Percentiles rank a stretch among this genome's conserved stretches.
Conservation (phyloP, 2,888 invertebrate genomes). For the Drosophila longiperda region DNA sequence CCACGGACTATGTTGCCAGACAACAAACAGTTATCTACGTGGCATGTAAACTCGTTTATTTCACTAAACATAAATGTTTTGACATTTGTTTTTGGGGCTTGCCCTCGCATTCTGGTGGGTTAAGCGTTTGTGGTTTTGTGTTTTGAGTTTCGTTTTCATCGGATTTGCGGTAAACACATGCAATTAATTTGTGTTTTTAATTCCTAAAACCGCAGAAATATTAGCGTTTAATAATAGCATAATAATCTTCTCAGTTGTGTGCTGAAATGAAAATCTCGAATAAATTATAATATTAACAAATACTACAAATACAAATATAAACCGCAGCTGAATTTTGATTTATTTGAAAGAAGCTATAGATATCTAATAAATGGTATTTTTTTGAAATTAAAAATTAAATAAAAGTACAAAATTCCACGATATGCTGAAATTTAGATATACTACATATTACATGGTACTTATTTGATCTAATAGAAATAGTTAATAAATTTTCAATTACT, state of each 20-base stretch:
- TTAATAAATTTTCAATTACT: background rate
- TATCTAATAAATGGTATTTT: background rate
- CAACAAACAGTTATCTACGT: conserved; percentile 27
- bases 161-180: conserved; percentile 69
- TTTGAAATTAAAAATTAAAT: background rate
- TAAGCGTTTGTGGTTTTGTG: conserved; percentile 31
- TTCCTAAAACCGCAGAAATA: background rate
- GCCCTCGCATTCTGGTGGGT: conserved; percentile 16
- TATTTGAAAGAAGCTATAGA: background rate
- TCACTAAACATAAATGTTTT: conserved; percentile 40
- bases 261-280: background rate
- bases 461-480: background rate
- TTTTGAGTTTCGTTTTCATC: conserved; percentile 44
- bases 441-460: background rate
- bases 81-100: conserved; percentile 42
- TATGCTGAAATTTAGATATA: background rate
- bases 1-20: background rate
- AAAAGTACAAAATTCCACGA: background rate
- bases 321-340: background rate
- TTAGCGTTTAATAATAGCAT: conserved; percentile 8
- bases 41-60: conserved; percentile 38
- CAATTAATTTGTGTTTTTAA: conserved; percentile 71
- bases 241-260: background rate
- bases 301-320: background rate
- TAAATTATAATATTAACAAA: background rate